A percentile compares a stretch with the other conserved stretches of the same genome.
phyloP scores from a whole-genome alignment of 2,797 vertebrate species.

The Apodemus agrarius region DNA sequence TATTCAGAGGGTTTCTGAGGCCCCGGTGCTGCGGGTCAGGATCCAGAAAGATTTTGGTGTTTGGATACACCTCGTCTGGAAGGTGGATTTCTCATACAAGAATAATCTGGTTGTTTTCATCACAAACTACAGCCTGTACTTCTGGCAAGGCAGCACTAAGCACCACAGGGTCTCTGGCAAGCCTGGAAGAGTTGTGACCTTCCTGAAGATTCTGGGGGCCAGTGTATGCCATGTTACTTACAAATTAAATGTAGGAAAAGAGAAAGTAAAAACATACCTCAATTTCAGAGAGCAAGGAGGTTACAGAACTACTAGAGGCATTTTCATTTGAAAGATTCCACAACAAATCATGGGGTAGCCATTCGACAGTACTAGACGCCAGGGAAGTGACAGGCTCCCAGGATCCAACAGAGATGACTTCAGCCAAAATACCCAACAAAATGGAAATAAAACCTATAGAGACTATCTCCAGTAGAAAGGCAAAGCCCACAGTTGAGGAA shows the following conservation, averaged over 20 bases:
- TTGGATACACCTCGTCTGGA: background rate
- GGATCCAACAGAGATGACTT: too few relatives aligned
- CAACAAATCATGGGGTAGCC: conserved; percentile 62
- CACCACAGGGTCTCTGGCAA: background rate
- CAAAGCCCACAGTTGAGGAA: too few relatives aligned
- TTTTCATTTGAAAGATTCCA: conserved; percentile 91
- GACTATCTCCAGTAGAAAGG: too few relatives aligned
- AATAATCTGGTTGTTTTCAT: background rate
- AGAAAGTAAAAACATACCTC: conserved; percentile 96
- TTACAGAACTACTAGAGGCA: conserved; percentile 92
- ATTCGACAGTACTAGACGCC: too few relatives aligned
- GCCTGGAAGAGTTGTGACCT: background rate
- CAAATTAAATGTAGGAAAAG: conserved; percentile 93
- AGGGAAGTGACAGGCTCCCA: too few relatives aligned
- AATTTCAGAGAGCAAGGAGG: conserved; percentile 97
- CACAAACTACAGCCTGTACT: background rate
- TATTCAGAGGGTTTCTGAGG: background rate
- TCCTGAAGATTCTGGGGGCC: conserved; percentile 86
- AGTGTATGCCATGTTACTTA: conserved; percentile 98
- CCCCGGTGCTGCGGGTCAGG: background rate
- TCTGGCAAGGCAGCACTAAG: background rate
- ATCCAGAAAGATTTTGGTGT: background rate
- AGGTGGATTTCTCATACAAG: background rate
- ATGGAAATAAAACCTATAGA: too few relatives aligned
- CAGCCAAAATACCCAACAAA: too few relatives aligned